These are phyloP conservation scores for Chiloscyllium punctatum DNA, from an alignment of 2,797 vertebrate species.

Conservation along the genomic window DNA sequence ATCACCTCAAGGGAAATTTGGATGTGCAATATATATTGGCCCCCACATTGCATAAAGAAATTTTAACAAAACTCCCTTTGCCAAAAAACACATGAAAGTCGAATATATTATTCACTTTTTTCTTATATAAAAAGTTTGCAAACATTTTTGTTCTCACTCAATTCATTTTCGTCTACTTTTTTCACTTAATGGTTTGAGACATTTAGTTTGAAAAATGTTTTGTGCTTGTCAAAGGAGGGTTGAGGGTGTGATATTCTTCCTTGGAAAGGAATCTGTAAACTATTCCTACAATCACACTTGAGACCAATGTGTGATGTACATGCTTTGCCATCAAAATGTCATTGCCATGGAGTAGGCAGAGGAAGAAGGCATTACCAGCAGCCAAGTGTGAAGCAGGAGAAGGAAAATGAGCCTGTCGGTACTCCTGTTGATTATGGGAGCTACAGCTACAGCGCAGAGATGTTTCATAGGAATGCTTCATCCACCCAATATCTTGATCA, in stretches of 20 bases:
- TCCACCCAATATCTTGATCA: neutral
- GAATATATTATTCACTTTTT: neutral
- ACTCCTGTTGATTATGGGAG: neutral
- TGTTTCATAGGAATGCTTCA: neutral
- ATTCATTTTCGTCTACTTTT: neutral
- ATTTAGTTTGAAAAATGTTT: neutral
- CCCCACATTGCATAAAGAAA: too few species aligned
- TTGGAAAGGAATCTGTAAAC: neutral
- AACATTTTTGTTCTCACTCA: neutral
- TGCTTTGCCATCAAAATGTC: neutral
- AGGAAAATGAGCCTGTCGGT: neutral
- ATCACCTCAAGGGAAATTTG: too few species aligned
- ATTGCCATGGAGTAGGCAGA: neutral
- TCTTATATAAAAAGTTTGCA: neutral
- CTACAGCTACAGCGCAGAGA: neutral
- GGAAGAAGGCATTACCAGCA: neutral
- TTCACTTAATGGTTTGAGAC: neutral
- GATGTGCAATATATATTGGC: too few species aligned
- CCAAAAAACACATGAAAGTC: neutral
- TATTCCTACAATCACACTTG: neutral
- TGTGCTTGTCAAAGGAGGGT: neutral
- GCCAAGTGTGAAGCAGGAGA: neutral
- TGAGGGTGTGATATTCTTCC: neutral
- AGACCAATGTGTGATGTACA: neutral
- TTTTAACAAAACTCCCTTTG: neutral